Evolutionary conservation across 2,113 vertebrate species (phyloP).

Genomic region (Pluvianellus socialis): DNA sequence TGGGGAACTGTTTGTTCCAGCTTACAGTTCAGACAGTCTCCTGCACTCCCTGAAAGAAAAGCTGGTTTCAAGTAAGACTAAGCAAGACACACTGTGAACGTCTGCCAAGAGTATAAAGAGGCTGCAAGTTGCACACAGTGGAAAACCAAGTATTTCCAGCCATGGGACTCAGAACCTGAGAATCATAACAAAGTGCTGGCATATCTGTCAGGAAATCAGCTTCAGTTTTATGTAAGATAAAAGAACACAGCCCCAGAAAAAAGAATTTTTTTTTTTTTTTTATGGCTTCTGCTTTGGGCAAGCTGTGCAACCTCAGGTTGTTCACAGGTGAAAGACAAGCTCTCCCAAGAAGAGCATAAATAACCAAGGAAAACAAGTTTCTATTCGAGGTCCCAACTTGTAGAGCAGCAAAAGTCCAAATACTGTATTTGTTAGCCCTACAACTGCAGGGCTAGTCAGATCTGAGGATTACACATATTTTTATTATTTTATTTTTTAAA

Average conservation of each 20-base stretch:
- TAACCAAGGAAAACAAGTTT: neutral
- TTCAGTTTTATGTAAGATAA: neutral
- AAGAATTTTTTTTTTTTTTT: neutral
- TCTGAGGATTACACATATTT: neutral
- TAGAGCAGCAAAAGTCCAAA: neutral
- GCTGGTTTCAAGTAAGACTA: neutral
- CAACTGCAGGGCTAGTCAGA: neutral
- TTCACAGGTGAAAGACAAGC: neutral
- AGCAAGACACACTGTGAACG: neutral
- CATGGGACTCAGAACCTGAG: neutral
- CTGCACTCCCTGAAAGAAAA: neutral
- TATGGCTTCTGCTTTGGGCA: neutral
- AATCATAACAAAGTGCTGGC: neutral
- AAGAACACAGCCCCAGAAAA: neutral
- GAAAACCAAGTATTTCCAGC: neutral
- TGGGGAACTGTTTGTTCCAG: neutral
- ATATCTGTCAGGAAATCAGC: neutral
- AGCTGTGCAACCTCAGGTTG: neutral
- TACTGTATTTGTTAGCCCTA: neutral
- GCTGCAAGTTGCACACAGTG: neutral
- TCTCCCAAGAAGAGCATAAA: neutral
- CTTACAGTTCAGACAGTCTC: neutral
- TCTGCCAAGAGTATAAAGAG: neutral
- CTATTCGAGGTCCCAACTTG: neutral
- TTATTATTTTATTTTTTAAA: neutral